phyloP scores from a whole-genome alignment of 2,888 invertebrate species.

The Amphimallon solstitiale region DNA sequence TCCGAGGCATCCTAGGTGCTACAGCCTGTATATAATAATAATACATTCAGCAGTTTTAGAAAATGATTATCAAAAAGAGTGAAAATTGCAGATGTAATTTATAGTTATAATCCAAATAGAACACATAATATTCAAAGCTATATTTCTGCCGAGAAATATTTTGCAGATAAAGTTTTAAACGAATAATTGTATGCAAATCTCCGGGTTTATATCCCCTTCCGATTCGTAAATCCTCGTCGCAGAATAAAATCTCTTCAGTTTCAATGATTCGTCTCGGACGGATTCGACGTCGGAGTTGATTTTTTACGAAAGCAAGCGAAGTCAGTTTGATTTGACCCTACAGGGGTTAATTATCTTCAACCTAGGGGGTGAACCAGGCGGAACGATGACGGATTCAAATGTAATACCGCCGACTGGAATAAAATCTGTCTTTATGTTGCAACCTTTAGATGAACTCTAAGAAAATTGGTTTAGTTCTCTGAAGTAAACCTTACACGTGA shows the following conservation, averaged over 20 bases:
- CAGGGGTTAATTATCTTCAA: slow-evolving; percentile 55
- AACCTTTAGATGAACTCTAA: slow-evolving; percentile 3
- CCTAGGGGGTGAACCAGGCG: slow-evolving; percentile 46
- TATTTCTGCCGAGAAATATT: background rate
- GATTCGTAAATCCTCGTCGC: background rate
- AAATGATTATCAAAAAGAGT: too few relatives aligned
- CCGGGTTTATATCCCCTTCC: slow-evolving; percentile 6
- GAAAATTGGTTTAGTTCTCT: too few relatives aligned
- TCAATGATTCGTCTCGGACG: slow-evolving; percentile 10
- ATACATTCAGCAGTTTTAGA: too few relatives aligned
- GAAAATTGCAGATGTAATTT: too few relatives aligned
- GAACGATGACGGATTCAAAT: slow-evolving; percentile 9
- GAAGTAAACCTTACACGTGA: too few relatives aligned
- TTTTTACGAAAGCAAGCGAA: slow-evolving; percentile 22
- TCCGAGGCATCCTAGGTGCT: too few relatives aligned
- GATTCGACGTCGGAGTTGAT: slow-evolving; percentile 4
- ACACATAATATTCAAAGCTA: too few relatives aligned
- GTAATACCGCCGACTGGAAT: slow-evolving; percentile 7
- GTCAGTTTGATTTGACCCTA: slow-evolving; percentile 51
- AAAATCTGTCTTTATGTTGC: slow-evolving; percentile 22
- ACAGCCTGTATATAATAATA: too few relatives aligned
- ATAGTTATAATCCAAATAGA: too few relatives aligned
- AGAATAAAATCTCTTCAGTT: background rate
- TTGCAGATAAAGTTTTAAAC: slow-evolving; percentile 14
- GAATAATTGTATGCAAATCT: slow-evolving; percentile 33